Percentiles rank a stretch among this genome's conserved stretches.
Conservation (phyloP, 2,888 invertebrate species). For the Phasia obesa region DNA sequence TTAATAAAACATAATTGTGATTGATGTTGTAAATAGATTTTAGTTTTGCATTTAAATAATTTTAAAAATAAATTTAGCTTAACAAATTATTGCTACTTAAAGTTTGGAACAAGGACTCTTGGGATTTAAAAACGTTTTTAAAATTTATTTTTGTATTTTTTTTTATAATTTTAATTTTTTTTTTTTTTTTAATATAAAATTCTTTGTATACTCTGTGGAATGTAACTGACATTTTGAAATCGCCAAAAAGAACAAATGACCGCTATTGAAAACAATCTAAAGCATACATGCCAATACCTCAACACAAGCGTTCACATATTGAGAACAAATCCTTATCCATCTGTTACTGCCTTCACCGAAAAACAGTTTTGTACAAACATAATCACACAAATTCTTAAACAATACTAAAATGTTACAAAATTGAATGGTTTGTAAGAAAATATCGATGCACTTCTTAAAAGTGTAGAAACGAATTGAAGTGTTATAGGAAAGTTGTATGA, state of each 20-base stretch:
- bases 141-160: too few relatives aligned
- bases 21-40: neutral
- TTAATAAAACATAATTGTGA: neutral
- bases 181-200: neutral
- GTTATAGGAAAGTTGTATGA: neutral
- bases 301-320: conserved; percentile 9
- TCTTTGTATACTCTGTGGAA: conserved; percentile 33
- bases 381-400: neutral
- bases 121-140: too few relatives aligned
- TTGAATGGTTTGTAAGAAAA: conserved; percentile 25
- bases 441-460: conserved; percentile 35
- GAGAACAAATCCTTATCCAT: conserved; percentile 37
- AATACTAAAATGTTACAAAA: neutral
- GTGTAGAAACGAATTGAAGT: conserved; percentile 3
- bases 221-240: conserved; percentile 45
- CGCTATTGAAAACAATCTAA: conserved; percentile 32
- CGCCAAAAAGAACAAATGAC: conserved; percentile 50
- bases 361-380: neutral
- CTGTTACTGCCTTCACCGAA: conserved; percentile 20
- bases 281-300: conserved; percentile 35
- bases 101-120: too few relatives aligned
- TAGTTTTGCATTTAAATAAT: too few relatives aligned
- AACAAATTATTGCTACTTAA: too few relatives aligned
- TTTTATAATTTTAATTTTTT: neutral
- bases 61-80: too few relatives aligned